Evolutionary conservation across 1,140 invertebrate genomes (phyloP), one percentile per base, ranked within the genome.

Genomic region (Antheraea mylitta): DNA sequence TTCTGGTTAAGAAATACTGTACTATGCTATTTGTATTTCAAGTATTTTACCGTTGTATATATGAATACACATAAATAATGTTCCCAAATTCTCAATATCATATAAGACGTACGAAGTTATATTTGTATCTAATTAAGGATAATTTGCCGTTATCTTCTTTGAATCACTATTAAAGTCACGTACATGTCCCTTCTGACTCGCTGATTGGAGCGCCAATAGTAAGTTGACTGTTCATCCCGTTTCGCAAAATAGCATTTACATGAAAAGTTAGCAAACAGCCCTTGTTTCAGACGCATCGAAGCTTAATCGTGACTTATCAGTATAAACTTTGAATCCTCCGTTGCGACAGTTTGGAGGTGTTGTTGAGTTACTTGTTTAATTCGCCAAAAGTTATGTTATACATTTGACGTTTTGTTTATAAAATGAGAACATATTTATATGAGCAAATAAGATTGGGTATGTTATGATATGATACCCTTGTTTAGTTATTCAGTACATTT

Each of bases 241-340:
- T n/a, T 53, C 11, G 45, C 45, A 13, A 9, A 53, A 53, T 42
- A 53, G 38, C 64, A 78, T 77, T 79, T 79, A 74, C 75, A 76
- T 62, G 68, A 71, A 74, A 71, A 78, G 73, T 77, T 77, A 68
- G 65, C 68, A 71, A 76, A 75, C 70, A 74, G 58, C 70, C 64
- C 66, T 53, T 72, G 68, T 71, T 72, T 69, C 73, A 64, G 65
- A 67, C 71, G 65, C 63, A 66, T 38, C 62, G 68, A 70, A 70
- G 70, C 71, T 73, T 78, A 80, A 80, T 80, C 79, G 75, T 75
- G 72, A 75, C 71, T 76, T 74, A 77, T 77, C 66, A 58, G 62
- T 18, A 58, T 38, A 53, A 42, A 75, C 65, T 68, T 70, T 58
- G 42, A 66, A 72, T 48, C 42, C 53, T 58, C n/a, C 58, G 58